These are phyloP conservation scores for Drosophila infuscata DNA, from an alignment of 2,888 invertebrate genomes.

Conservation along the genomic window DNA sequence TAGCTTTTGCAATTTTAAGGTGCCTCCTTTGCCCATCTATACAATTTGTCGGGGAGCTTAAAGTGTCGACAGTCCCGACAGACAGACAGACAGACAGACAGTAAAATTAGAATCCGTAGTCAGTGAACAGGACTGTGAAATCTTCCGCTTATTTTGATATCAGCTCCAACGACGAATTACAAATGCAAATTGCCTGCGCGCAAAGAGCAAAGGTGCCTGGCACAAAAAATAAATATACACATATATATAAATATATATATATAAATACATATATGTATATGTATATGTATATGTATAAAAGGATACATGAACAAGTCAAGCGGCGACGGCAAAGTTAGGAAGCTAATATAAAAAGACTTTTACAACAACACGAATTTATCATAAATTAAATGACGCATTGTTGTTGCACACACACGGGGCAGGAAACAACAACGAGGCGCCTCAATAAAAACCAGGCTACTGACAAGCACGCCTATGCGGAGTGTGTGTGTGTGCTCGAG, in stretches of 20 bases:
- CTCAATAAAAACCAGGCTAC: conserved; percentile 42
- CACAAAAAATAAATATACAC: neutral
- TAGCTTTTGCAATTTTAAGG: neutral
- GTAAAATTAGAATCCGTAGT: conserved; percentile 67
- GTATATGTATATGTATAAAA: conserved; percentile 5
- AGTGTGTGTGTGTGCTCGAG: conserved; percentile 18
- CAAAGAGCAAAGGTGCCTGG: conserved; percentile 31
- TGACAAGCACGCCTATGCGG: conserved; percentile 18
- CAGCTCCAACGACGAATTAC: conserved; percentile 76
- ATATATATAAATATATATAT: neutral
- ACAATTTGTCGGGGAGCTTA: neutral
- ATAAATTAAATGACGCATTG: conserved; percentile 80
- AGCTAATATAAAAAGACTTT: conserved; percentile 77
- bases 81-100: conserved; percentile 46
- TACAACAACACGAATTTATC: conserved; percentile 64
- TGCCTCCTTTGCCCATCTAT: neutral
- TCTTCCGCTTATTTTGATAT: conserved; percentile 76
- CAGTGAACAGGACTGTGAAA: conserved; percentile 57
- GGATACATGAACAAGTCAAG: conserved; percentile 23
- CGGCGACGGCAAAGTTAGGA: conserved; percentile 57
- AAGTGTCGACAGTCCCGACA: conserved; percentile 63
- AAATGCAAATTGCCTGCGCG: conserved; percentile 77
- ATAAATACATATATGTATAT: neutral
- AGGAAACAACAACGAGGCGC: conserved; percentile 18
- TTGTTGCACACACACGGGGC: conserved; percentile 46